phyloP scores from a whole-genome alignment of 2,888 invertebrate species.

The Mesorhabditis spiculigera region DNA sequence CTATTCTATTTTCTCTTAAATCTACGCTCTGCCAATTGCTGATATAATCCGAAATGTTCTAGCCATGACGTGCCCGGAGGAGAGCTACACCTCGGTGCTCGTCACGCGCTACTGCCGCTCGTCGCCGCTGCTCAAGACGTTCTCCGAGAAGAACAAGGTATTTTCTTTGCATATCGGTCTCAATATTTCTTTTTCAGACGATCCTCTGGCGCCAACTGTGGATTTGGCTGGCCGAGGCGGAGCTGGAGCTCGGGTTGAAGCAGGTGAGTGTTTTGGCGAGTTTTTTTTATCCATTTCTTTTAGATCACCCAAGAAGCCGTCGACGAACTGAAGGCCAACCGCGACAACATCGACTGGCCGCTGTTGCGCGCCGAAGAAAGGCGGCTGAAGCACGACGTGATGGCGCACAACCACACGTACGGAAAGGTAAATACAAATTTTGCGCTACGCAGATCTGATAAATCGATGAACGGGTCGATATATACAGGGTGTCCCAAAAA shows the following conservation, averaged over 20 bases:
- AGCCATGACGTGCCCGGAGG: constrained; percentile 19
- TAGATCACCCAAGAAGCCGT: constrained; percentile 46
- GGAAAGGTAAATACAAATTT: constrained; percentile 62
- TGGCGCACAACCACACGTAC: constrained; percentile 96
- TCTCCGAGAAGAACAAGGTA: constrained; percentile 62
- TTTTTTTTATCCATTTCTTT: not conserved
- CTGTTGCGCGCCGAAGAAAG: constrained; percentile 82
- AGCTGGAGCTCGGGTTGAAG: constrained; percentile 70
- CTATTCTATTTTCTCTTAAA: no score
- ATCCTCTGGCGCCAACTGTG: constrained; percentile 71
- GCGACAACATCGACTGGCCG: constrained; percentile 73
- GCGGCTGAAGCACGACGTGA: constrained; percentile 88
- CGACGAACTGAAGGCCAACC: constrained; percentile 44
- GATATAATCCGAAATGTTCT: no score
- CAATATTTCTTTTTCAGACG: constrained; percentile 23
- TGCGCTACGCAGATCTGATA: not conserved
- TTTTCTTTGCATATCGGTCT: constrained; percentile 13
- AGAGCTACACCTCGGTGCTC: constrained; percentile 43
- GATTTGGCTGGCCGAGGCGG: constrained; percentile 87
- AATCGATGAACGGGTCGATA: no score
- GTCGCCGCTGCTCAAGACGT: constrained; percentile 44
- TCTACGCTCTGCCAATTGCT: no score
- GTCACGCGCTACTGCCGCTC: constrained; percentile 47
- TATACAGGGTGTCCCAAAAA: no score
- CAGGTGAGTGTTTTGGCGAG: constrained; percentile 20